These are phyloP conservation scores for Linurgus olivaceus DNA, from an alignment of 2,797 vertebrate genomes.

Conservation along the genomic window DNA sequence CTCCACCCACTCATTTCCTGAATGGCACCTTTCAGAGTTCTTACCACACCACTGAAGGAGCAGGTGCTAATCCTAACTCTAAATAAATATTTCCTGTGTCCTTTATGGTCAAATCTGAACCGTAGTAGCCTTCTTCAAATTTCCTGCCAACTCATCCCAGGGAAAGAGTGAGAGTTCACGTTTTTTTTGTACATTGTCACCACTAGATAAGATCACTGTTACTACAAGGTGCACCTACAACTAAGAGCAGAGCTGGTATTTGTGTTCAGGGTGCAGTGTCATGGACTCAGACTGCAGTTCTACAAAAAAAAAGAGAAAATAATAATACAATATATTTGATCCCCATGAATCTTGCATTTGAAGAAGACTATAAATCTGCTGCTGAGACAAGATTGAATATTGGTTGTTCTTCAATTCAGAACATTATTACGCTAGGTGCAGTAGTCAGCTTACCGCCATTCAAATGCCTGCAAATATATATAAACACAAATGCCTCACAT, in stretches of 20 bases:
- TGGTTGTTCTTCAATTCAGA: neutral
- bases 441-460: neutral
- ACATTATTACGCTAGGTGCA: neutral
- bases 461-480: neutral
- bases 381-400: neutral
- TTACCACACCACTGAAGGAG: slow-evolving; percentile 51
- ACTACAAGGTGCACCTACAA: neutral
- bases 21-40: slow-evolving; percentile 67
- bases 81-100: slow-evolving; percentile 76
- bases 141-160: neutral
- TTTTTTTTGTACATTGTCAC: neutral
- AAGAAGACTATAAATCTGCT: neutral
- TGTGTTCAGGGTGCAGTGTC: neutral
- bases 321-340: neutral
- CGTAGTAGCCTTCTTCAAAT: neutral
- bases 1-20: slow-evolving; percentile 61
- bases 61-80: slow-evolving; percentile 72
- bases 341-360: neutral
- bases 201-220: neutral
- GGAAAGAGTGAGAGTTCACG: neutral
- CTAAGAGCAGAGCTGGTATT: neutral
- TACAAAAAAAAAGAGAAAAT: neutral
- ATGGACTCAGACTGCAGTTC: neutral
- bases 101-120: slow-evolving; percentile 48
- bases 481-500: rapidly evolving